phyloP scores from a whole-genome alignment of 53 echinoderm and acorn worm genomes.

The Holothuria scabra region DNA sequence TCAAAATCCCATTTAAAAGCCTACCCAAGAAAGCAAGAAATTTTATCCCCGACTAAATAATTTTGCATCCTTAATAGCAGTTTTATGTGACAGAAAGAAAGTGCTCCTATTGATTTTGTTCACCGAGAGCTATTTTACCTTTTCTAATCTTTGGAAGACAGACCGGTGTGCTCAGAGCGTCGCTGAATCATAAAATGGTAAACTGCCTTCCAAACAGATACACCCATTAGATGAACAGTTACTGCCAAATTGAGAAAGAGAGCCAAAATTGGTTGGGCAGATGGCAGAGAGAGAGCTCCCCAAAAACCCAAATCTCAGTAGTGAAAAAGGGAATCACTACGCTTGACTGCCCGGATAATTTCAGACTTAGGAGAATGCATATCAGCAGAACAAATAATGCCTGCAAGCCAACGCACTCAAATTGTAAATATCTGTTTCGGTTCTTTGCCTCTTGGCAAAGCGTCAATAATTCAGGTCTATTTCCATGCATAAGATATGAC shows the following conservation, averaged over 20 bases:
- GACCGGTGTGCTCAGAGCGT: no score
- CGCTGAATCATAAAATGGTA: no score
- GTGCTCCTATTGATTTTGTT: slow-evolving; percentile 28
- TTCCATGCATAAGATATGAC: slow-evolving; percentile 53
- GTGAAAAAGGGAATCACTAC: slow-evolving; percentile 26
- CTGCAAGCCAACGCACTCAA: slow-evolving; percentile 49
- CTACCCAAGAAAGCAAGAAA: slow-evolving; percentile 9
- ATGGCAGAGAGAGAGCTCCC: slow-evolving; percentile 19
- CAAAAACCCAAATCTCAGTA: slow-evolving; percentile 33
- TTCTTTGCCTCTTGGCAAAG: slow-evolving; percentile 46
- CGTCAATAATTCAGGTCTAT: slow-evolving; percentile 51
- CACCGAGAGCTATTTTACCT: slow-evolving; percentile 31
- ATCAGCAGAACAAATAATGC: slow-evolving; percentile 52
- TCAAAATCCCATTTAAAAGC: slow-evolving; percentile 46
- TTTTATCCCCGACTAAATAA: slow-evolving; percentile 48
- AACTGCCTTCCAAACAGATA: slow-evolving; percentile 1
- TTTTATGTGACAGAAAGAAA: slow-evolving; percentile 36
- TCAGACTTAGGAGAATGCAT: slow-evolving; percentile 12
- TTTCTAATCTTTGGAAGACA: slow-evolving; percentile 1
- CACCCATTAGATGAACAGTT: slow-evolving; percentile 31
- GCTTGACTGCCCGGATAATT: slow-evolving; percentile 49
- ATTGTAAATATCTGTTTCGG: slow-evolving; percentile 55
- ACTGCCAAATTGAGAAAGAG: slow-evolving; percentile 25
- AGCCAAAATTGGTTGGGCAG: slow-evolving; percentile 44
- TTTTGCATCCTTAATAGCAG: slow-evolving; percentile 44